Evolutionary conservation across 2,797 vertebrate species (phyloP).

Genomic region (Takifugu ocellatus): DNA sequence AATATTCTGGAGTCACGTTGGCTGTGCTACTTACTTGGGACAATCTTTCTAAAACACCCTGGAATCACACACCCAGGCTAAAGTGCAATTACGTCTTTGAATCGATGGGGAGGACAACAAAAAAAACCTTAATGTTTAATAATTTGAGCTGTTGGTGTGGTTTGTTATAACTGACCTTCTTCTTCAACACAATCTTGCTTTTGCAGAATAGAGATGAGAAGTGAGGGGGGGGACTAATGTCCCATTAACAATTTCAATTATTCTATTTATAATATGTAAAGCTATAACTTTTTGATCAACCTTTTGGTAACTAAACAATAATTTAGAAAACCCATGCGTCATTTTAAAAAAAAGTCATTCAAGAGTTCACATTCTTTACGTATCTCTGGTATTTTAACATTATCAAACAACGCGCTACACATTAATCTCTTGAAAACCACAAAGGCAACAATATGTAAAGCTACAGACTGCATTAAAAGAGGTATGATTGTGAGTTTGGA

Average conservation of each 20-base stretch:
- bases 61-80: too few species aligned
- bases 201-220: too few species aligned
- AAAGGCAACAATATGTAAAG: slow-evolving; percentile 70
- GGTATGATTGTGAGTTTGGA: slow-evolving; percentile 48
- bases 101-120: too few species aligned
- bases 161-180: too few species aligned
- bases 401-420: slow-evolving; percentile 25
- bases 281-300: slow-evolving; percentile 22
- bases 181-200: too few species aligned
- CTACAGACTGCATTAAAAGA: slow-evolving; percentile 58
- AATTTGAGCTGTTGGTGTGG: too few species aligned
- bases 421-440: slow-evolving; percentile 45
- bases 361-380: slow-evolving; percentile 36
- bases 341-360: slow-evolving; percentile 32
- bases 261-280: slow-evolving; percentile 21
- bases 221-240: too few species aligned
- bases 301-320: slow-evolving; percentile 13
- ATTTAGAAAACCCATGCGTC: slow-evolving; percentile 32
- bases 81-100: too few species aligned
- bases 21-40: too few species aligned
- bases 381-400: slow-evolving; percentile 16
- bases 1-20: background rate
- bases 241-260: slow-evolving; percentile 11
- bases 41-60: too few species aligned
- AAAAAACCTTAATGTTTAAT: too few species aligned